phyloP scores from a whole-genome alignment of 1,140 invertebrate species.

The Lerema accius region DNA sequence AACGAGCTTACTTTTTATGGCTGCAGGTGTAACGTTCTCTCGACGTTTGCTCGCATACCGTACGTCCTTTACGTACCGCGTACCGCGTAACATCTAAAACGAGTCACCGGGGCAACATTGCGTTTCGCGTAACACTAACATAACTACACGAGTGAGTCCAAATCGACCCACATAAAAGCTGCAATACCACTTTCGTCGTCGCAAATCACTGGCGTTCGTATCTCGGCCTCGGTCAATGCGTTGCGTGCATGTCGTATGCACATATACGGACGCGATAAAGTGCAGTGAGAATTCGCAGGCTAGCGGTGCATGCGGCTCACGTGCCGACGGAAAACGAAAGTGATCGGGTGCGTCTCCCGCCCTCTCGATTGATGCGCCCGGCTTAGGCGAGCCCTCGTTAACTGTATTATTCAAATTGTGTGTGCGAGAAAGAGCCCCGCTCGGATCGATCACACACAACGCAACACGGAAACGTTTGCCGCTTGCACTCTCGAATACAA shows the following conservation, averaged over 20 bases:
- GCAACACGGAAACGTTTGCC: slow-evolving; percentile 49
- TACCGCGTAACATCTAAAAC: slow-evolving; percentile 1
- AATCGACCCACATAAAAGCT: slow-evolving; percentile 78
- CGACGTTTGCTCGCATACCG: slow-evolving; percentile 6
- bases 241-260: slow-evolving; percentile 74
- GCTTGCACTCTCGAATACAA: slow-evolving; percentile 69
- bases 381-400: slow-evolving; percentile 70
- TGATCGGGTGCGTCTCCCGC: slow-evolving; percentile 74
- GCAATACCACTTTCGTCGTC: slow-evolving; percentile 81
- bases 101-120: slow-evolving; percentile 23
- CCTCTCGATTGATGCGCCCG: slow-evolving; percentile 67
- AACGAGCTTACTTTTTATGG: not conserved
- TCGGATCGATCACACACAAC: slow-evolving; percentile 56
- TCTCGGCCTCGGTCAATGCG: slow-evolving; percentile 80
- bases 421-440: slow-evolving; percentile 43
- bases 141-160: slow-evolving; percentile 58
- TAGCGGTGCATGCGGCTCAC: slow-evolving; percentile 71
- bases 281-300: slow-evolving; percentile 74
- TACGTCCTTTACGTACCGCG: not conserved
- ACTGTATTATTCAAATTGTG: slow-evolving; percentile 76
- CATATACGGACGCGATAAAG: slow-evolving; percentile 77
- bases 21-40: slow-evolving; percentile 40
- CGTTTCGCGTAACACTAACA: slow-evolving; percentile 68
- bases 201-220: slow-evolving; percentile 75
- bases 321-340: slow-evolving; percentile 76